phyloP scores from a whole-genome alignment of 2,888 invertebrate species.

The Xylota segnis region DNA sequence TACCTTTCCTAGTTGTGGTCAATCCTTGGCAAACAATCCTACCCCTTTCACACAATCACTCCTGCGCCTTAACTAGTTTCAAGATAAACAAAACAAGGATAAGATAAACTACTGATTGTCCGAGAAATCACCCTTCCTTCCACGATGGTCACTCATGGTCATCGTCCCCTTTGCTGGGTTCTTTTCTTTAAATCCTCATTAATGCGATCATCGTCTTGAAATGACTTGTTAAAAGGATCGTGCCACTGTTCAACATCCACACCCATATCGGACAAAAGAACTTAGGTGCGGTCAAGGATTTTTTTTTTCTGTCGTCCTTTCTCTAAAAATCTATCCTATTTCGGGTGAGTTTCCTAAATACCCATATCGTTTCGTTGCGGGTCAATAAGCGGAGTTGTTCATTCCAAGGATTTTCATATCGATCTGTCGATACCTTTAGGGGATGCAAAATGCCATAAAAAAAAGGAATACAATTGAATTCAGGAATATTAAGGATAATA shows the following conservation, averaged over 20 bases:
- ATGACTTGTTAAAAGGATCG: conserved; percentile 64
- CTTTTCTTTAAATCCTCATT: conserved; percentile 27
- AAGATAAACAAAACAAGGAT: conserved; percentile 20
- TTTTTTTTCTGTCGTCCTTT: neutral
- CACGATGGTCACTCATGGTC: conserved; percentile 54
- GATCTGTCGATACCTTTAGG: conserved; percentile 15
- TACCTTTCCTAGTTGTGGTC: conserved; percentile 48
- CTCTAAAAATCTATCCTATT: conserved; percentile 17
- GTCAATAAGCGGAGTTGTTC: conserved; percentile 59
- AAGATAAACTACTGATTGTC: conserved; percentile 38
- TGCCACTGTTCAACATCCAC: conserved; percentile 40
- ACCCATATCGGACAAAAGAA: conserved; percentile 37
- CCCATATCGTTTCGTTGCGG: conserved; percentile 70
- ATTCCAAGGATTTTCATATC: neutral
- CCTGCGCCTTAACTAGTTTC: conserved; percentile 18
- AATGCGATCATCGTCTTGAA: conserved; percentile 22
- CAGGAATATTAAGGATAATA: conserved; percentile 48
- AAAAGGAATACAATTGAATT: conserved; percentile 41
- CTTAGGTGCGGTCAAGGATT: conserved; percentile 61
- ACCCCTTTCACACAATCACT: conserved; percentile 35
- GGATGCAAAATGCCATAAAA: conserved; percentile 54
- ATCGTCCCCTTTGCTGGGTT: conserved; percentile 32
- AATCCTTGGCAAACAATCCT: conserved; percentile 20
- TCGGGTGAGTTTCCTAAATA: conserved; percentile 43
- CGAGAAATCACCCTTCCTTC: conserved; percentile 35